Percentiles rank a stretch among this genome's conserved stretches.
phyloP scores from a whole-genome alignment of 2,113 vertebrate species.

The Struthidea cinerea region DNA sequence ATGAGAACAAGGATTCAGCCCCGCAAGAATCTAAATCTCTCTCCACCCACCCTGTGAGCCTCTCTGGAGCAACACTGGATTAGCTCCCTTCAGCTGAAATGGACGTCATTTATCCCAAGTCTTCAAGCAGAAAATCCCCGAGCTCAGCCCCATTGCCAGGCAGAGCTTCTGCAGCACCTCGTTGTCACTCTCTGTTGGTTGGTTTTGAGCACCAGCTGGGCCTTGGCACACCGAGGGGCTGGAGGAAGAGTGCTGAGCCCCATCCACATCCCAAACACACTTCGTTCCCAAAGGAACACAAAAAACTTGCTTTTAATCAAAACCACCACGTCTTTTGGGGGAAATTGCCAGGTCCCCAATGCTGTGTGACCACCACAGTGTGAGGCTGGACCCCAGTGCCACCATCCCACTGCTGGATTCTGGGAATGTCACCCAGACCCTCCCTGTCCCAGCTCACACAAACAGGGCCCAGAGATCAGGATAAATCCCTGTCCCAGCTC shows the following conservation, averaged over 20 bases:
- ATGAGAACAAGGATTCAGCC: constrained; percentile 32
- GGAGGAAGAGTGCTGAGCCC: not conserved
- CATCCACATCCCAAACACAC: fast-evolving
- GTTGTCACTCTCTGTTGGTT: not conserved
- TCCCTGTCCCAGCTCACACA: not conserved
- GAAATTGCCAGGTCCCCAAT: not conserved
- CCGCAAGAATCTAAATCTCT: constrained; percentile 36
- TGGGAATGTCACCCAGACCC: not conserved
- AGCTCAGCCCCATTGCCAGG: not conserved
- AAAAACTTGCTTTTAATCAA: not conserved
- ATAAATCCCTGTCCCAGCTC: not conserved
- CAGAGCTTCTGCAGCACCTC: not conserved
- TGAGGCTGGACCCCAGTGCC: not conserved
- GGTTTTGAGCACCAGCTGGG: not conserved
- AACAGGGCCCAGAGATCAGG: not conserved
- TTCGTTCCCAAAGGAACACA: not conserved
- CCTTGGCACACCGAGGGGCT: not conserved
- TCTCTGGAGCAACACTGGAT: constrained; percentile 17
- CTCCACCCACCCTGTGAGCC: not conserved
- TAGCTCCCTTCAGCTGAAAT: constrained; percentile 6
- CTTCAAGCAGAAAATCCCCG: constrained; percentile 12
- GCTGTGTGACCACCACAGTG: not conserved
- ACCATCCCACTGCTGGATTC: not conserved
- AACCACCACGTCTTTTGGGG: not conserved
- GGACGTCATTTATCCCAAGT: not conserved